Percentiles rank a stretch among this genome's conserved stretches.
Evolutionary conservation across 2,888 invertebrate species (phyloP).

Genomic region (Acanthosepion esculentum): DNA sequence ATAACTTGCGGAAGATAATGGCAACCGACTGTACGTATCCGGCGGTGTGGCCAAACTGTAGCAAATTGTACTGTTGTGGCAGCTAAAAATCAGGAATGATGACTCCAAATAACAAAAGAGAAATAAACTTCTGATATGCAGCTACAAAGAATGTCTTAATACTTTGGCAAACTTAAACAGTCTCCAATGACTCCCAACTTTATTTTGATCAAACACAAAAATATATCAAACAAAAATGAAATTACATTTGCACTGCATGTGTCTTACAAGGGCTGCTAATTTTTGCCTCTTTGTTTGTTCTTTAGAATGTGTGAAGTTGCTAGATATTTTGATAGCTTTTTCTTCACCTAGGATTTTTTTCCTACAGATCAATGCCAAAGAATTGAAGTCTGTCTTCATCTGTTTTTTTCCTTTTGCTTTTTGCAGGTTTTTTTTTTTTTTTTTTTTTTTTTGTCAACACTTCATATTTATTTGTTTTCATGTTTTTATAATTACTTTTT

Average conservation of each 20-base stretch:
- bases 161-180: slow-evolving; percentile 33
- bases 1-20: slow-evolving; percentile 33
- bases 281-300: not conserved
- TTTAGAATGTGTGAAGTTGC: not conserved
- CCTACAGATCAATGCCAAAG: no score
- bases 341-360: not conserved
- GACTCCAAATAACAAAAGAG: slow-evolving; percentile 33
- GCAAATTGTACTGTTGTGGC: slow-evolving; percentile 33
- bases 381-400: not conserved
- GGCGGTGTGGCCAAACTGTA: slow-evolving; percentile 33
- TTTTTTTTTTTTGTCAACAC: no score
- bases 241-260: not conserved
- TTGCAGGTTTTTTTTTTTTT: not conserved
- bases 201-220: not conserved
- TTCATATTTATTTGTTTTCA: no score
- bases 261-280: not conserved
- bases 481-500: no score
- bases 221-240: not conserved
- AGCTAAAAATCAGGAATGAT: slow-evolving; percentile 22
- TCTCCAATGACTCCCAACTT: slow-evolving; percentile 33
- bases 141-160: slow-evolving; percentile 12
- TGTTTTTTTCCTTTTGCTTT: not conserved
- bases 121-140: not conserved
- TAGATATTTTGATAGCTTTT: not conserved
- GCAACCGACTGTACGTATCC: slow-evolving; percentile 33